Percentiles rank a stretch among this genome's conserved stretches.
phyloP scores from a whole-genome alignment of 2,797 vertebrate genomes.

The Parotocinclus haroldoi region DNA sequence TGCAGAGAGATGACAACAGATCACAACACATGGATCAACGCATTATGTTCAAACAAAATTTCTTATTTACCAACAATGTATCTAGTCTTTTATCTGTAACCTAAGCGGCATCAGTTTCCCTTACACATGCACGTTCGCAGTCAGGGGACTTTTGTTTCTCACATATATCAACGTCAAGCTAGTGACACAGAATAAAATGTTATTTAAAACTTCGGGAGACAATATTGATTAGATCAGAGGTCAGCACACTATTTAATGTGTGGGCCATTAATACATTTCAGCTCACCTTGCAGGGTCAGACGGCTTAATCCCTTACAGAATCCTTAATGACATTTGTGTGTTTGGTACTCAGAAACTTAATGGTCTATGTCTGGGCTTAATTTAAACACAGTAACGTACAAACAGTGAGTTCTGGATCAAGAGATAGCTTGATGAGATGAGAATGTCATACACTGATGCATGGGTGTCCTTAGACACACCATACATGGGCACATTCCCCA shows the following conservation, averaged over 20 bases:
- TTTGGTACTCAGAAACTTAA: constrained; percentile 9
- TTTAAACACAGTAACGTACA: not conserved
- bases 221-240: constrained; percentile 19
- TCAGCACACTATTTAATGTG: constrained; percentile 19
- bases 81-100: constrained; percentile 4
- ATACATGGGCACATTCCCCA: too few relatives aligned
- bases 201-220: not conserved
- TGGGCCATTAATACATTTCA: constrained; percentile 17
- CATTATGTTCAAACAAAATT: constrained; percentile 25
- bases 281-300: constrained; percentile 27
- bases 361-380: constrained; percentile 2
- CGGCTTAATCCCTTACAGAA: constrained; percentile 16
- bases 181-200: not conserved
- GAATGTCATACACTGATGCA: too few relatives aligned
- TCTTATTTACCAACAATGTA: constrained; percentile 18
- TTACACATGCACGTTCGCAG: not conserved
- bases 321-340: constrained; percentile 19
- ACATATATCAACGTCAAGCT: not conserved
- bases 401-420: too few relatives aligned
- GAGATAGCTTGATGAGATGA: too few relatives aligned
- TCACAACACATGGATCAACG: constrained; percentile 25
- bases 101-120: not conserved
- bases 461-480: too few relatives aligned
- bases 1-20: constrained; percentile 8
- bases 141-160: not conserved